These are phyloP conservation scores for Cavia porcellus DNA, from an alignment of 2,113 vertebrate species.

Conservation along the genomic window DNA sequence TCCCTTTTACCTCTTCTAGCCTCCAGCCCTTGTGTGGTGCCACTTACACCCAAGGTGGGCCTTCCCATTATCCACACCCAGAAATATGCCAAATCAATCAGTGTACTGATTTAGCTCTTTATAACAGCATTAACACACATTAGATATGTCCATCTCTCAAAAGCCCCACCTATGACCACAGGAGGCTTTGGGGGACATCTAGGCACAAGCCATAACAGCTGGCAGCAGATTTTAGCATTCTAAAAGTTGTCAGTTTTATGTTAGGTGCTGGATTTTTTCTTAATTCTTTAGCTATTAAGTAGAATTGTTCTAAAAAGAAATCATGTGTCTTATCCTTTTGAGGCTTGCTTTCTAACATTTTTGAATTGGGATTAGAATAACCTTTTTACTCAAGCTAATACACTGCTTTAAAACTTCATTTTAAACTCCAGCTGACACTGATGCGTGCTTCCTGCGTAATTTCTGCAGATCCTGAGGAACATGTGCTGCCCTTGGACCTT, in stretches of 20 bases:
- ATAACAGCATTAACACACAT: background rate
- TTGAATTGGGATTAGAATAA: background rate
- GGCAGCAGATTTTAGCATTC: background rate
- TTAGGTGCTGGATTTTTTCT: background rate
- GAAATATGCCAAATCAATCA: background rate
- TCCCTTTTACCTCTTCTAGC: background rate
- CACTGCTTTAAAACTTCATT: background rate
- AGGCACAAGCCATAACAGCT: background rate
- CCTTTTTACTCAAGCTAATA: background rate
- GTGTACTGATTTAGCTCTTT: background rate
- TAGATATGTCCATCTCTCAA: background rate
- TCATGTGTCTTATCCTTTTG: background rate
- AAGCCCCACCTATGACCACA: background rate
- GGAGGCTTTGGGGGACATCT: background rate
- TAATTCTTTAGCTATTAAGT: background rate
- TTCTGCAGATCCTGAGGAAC: too few species aligned
- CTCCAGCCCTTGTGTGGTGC: background rate
- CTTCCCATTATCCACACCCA: background rate
- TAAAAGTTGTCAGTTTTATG: background rate
- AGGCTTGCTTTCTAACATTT: background rate
- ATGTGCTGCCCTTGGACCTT: too few species aligned
- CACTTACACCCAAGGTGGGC: background rate
- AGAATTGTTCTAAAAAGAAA: background rate
- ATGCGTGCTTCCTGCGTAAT: too few species aligned
- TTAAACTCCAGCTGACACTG: background rate